Evolutionary conservation across 1,140 invertebrate species (phyloP).

Genomic region (Formica selysi): DNA sequence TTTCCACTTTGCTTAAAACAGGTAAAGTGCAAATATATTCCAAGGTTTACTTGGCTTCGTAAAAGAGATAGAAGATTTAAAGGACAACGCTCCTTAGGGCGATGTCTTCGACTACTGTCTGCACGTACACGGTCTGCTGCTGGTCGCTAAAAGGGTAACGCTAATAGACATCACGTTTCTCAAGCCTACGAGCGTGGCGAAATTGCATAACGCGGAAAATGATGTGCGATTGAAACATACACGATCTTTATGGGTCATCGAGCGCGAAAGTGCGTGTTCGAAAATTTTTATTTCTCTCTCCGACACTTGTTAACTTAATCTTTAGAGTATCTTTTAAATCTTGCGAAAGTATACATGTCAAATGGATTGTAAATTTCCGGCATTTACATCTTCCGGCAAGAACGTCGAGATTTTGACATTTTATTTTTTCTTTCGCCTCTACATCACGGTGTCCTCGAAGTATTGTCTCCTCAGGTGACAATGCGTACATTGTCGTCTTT

Average conservation of each 20-base stretch:
- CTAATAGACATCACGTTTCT: constrained; percentile 22
- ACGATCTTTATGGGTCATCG: constrained; percentile 36
- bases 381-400: background rate
- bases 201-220: constrained; percentile 60
- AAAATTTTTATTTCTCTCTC: constrained; percentile 1
- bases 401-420: constrained; percentile 28
- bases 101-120: background rate
- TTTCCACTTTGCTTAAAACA: background rate
- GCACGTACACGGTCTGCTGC: background rate
- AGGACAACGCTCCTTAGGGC: background rate
- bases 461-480: constrained; percentile 33
- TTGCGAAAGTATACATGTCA: background rate
- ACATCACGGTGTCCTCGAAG: constrained; percentile 16
- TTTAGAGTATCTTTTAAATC: constrained; percentile 10
- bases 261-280: background rate
- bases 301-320: constrained; percentile 24
- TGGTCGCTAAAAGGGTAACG: constrained; percentile 8
- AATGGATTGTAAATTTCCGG: constrained; percentile 22
- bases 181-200: constrained; percentile 16
- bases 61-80: background rate
- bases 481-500: constrained; percentile 8
- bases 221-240: constrained; percentile 42
- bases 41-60: background rate
- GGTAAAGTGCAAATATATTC: background rate
- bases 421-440: background rate